Evolutionary conservation across 2,797 vertebrate species (phyloP).

Genomic region (Galagoides demidoff): DNA sequence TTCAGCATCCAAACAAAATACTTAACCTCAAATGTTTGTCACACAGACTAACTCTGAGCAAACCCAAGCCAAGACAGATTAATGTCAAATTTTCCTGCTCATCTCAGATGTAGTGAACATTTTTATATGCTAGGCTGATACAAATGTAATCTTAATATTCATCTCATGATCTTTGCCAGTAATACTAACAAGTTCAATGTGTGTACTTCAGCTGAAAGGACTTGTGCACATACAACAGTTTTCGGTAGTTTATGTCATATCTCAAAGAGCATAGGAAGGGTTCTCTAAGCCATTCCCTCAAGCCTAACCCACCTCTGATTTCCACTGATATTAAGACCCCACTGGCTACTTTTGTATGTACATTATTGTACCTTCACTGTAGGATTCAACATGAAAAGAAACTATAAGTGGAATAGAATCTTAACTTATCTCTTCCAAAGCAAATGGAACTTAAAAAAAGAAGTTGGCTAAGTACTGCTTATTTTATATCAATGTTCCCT

Average conservation of each 20-base stretch:
- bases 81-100: not conserved
- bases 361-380: not conserved
- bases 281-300: not conserved
- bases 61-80: not conserved
- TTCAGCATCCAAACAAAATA: not conserved
- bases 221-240: not conserved
- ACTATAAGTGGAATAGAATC: not conserved
- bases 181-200: not conserved
- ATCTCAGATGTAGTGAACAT: not conserved
- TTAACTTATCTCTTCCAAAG: not conserved
- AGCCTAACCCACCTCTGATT: not conserved
- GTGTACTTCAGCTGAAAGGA: not conserved
- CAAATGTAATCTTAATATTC: not conserved
- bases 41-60: not conserved
- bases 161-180: not conserved
- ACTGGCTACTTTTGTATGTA: not conserved
- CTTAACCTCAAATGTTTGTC: not conserved
- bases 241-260: not conserved
- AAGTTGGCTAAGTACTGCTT: not conserved
- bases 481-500: slow-evolving; percentile 35
- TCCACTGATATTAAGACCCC: not conserved
- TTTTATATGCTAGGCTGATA: not conserved
- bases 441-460: not conserved
- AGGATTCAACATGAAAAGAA: not conserved
- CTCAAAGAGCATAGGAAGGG: not conserved